Evolutionary conservation across 2,113 vertebrate genomes (phyloP).

Genomic region (Apeltes quadracus): DNA sequence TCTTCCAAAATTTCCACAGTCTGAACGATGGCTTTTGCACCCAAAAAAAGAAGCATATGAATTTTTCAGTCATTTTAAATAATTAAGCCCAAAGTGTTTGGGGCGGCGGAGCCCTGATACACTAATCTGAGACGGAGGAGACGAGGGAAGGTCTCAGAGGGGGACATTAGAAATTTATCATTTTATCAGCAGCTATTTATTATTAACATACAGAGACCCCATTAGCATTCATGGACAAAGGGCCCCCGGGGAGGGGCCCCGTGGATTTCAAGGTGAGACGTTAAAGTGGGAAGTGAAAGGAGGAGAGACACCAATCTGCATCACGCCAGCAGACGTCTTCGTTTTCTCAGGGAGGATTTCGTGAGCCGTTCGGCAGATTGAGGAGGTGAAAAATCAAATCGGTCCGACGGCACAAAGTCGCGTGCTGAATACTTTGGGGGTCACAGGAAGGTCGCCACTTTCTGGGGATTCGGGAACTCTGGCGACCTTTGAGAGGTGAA

Average conservation of each 20-base stretch:
- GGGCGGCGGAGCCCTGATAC: constrained; percentile 69
- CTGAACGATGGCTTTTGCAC: constrained; percentile 69
- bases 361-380: constrained; percentile 26
- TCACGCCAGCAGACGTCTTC: constrained; percentile 27
- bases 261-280: constrained; percentile 68
- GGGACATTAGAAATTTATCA: constrained; percentile 77
- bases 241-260: constrained; percentile 61
- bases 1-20: constrained; percentile 53
- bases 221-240: constrained; percentile 74
- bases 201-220: constrained; percentile 72
- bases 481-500: neutral
- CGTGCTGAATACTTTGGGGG: neutral
- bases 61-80: constrained; percentile 78
- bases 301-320: constrained; percentile 42
- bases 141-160: constrained; percentile 58
- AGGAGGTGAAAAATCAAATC: constrained; percentile 22
- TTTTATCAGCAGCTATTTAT: constrained; percentile 79
- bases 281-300: constrained; percentile 51
- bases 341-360: constrained; percentile 28
- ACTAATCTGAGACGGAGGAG: constrained; percentile 69
- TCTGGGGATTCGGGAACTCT: neutral
- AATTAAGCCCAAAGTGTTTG: constrained; percentile 79
- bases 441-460: neutral
- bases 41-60: constrained; percentile 68
- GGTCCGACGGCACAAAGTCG: constrained; percentile 14